Evolutionary conservation across 1,140 invertebrate species (phyloP).

Genomic region (Drosophila lacertosa): DNA sequence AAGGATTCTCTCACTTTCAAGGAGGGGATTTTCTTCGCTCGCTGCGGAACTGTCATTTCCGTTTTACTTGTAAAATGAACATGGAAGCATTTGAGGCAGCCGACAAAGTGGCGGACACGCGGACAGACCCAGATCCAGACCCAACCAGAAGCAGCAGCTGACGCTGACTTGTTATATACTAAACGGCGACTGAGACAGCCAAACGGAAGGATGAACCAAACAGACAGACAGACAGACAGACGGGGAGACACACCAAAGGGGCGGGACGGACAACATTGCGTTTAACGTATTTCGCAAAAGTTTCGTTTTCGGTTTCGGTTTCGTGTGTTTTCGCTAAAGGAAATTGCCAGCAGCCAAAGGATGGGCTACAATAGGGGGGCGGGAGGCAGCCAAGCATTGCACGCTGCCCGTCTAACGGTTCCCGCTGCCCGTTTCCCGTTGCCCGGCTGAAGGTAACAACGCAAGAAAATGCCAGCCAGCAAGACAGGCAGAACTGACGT

Average conservation of each 20-base stretch:
- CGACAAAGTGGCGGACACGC: slow-evolving; percentile 66
- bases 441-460: slow-evolving; percentile 73
- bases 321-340: slow-evolving; percentile 63
- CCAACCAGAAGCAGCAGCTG: slow-evolving; percentile 60
- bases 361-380: slow-evolving; percentile 12
- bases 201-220: slow-evolving; percentile 76
- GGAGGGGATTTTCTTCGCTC: slow-evolving; percentile 66
- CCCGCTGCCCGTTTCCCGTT: too few species aligned
- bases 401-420: too few species aligned
- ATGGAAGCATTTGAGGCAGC: slow-evolving; percentile 82
- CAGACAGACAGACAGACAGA: slow-evolving; percentile 40
- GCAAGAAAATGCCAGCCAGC: slow-evolving; percentile 82
- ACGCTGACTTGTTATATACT: slow-evolving; percentile 82
- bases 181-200: slow-evolving; percentile 58
- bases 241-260: slow-evolving; percentile 40
- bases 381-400: slow-evolving; percentile 69
- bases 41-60: slow-evolving; percentile 83
- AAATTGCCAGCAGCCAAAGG: slow-evolving; percentile 61
- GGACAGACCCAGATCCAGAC: slow-evolving; percentile 32
- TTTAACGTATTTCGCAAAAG: slow-evolving; percentile 81
- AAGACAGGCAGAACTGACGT: slow-evolving; percentile 83
- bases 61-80: slow-evolving; percentile 83
- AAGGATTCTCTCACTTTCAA: slow-evolving; percentile 80
- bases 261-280: slow-evolving; percentile 61
- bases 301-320: slow-evolving; percentile 74